Evolutionary conservation across 1,140 invertebrate species (phyloP), one percentile per base, ranked within the genome.

Genomic region (Brachionus manjavacas): DNA sequence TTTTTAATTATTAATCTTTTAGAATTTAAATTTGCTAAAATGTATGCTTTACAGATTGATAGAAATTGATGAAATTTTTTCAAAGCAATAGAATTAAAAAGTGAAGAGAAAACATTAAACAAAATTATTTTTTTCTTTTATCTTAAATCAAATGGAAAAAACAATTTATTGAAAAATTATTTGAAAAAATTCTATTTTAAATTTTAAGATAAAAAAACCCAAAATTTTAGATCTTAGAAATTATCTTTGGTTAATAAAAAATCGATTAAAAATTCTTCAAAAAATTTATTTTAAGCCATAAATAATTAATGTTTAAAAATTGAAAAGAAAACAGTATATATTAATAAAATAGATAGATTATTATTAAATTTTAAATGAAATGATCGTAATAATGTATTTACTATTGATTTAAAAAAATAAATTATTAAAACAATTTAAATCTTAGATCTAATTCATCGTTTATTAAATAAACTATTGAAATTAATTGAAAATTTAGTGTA

Each of bases 341-440:
- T 31, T 70, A 60, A 60, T 70, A 35, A 70, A 64, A 35, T 70
- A 35, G 35, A 70, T 39, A 70, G 66, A 70, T 70, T n/a, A 70
- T 70, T 70, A 31, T 70, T 70, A 70, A 70, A 35, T 70, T 70
- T 28, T 70, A 70, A 14, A 12, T 28, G 23, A 23, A 35, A 70
- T 35, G 12, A n/a, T 70, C 8, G 4, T 70, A 35, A 35, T 70
- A 70, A n/a, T 70, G 4, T 23, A 28, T 31, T 66, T 66, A 35
- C 31, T 35, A 46, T 70, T 31, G 14, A 39, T 31, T 70, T 70
- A 11, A 70, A 70, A 70, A 70, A 70, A 70, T 68, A 68, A 70
- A 70, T 70, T 35, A 70, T 70, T 70, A 70, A 39, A 70, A 70
- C 25, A 35, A 70, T 70, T 70, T 70, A 70, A 70, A 70, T 70